Evolutionary conservation across 2,113 vertebrate genomes (phyloP), one percentile per base, ranked within the genome.

Genomic region (Lophius piscatorius): DNA sequence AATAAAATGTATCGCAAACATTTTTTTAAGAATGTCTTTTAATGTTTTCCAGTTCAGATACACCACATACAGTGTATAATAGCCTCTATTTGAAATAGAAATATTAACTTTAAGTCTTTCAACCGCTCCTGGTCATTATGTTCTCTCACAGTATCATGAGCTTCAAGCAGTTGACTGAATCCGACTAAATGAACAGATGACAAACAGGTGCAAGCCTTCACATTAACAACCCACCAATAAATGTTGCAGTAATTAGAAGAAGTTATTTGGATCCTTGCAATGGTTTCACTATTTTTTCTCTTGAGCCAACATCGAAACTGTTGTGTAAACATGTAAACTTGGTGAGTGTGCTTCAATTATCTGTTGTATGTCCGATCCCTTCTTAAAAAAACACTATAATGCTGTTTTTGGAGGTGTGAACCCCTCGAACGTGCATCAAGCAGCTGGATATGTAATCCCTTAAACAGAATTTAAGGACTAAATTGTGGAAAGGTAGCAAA

Each of bases 51-150:
- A 84, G 86, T 91, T 91, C 88, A 89, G 74, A 89, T 89, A 92
- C 91, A 92, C 91, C 90, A 90, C 91, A 90, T 91, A 91, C 89
- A 92, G 91, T 91, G 91, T 92, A 90, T 91, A 91, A 89, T 91
- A 91, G 86, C 89, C 87, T 91, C 89, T 91, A 92, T 91, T 91
- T 89, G 90, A 91, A 91, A 92, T 90, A 91, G 91, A 92, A 92
- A 92, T 91, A 90, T 90, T 83, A 86, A 89, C 73, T 89, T 88
- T 75, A 80, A 74, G 70, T 86, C 67, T 76, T 85, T 82, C 76
- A 85, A 86, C 78, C 74, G 77, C 73, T 65, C 82, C 81, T 72
- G 69, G 76, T 84, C 88, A 66, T 81, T 77, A 82, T 80, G 70
- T 77, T 82, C 80, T 78, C 84, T 82, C 73, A 76, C 82, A 80